A percentile compares a stretch with the other conserved stretches of the same genome.
These are phyloP conservation scores for Linurgus olivaceus DNA, from an alignment of 2,797 vertebrate species.

Conservation along the genomic window DNA sequence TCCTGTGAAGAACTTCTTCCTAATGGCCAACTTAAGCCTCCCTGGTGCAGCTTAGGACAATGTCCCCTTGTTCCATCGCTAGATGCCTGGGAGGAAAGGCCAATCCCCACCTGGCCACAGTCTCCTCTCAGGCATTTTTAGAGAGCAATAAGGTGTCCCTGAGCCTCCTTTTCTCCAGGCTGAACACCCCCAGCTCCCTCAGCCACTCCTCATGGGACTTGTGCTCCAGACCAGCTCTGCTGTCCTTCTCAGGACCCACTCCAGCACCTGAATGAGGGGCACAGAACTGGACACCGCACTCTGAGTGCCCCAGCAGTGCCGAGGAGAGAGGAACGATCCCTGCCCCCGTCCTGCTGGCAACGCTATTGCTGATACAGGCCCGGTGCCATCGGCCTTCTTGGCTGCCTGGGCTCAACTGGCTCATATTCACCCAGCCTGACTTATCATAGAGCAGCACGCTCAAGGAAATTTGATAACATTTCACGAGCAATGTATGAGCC, in stretches of 20 bases:
- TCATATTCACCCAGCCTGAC: fast-evolving
- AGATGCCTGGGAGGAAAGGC: background rate
- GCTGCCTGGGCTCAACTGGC: background rate
- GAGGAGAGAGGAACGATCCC: fast-evolving
- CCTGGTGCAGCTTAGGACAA: background rate
- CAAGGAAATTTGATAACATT: fast-evolving
- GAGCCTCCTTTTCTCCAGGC: background rate
- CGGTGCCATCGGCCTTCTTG: fast-evolving
- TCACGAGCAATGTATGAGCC: fast-evolving
- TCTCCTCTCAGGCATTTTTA: background rate
- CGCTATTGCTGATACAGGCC: background rate
- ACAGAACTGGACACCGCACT: background rate
- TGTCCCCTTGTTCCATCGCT: background rate
- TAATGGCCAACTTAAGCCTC: background rate
- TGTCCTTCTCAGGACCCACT: background rate
- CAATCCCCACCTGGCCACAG: fast-evolving
- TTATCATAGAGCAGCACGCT: fast-evolving
- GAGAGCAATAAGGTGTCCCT: background rate
- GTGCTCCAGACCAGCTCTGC: background rate
- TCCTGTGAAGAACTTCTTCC: background rate
- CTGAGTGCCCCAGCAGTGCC: background rate
- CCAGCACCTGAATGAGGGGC: background rate
- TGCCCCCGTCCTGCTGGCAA: fast-evolving
- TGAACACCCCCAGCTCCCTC: background rate
- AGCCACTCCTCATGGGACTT: fast-evolving